Conservation (phyloP, 2,888 invertebrate species). For the Myathropa florea region DNA sequence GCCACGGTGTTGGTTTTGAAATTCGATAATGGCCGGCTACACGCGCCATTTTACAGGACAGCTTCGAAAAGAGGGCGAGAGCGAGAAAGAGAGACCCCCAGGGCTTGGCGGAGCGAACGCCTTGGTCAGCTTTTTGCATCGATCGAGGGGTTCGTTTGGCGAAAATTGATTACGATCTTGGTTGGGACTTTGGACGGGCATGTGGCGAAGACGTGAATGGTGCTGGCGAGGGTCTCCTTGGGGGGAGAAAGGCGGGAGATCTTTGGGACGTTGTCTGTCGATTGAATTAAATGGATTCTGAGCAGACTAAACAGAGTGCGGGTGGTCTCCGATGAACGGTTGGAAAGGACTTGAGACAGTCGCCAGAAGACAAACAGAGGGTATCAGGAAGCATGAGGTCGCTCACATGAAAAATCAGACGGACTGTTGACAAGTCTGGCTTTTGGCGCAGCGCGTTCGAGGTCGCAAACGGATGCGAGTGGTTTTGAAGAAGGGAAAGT, state of each 20-base stretch:
- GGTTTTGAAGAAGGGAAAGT: too few relatives aligned
- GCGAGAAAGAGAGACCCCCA: background rate
- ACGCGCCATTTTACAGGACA: constrained; percentile 33
- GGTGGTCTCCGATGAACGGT: background rate
- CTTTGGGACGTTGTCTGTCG: background rate
- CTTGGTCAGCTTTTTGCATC: background rate
- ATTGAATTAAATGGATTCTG: background rate
- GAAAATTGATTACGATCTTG: background rate
- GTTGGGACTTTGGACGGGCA: background rate
- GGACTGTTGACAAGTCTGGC: too few relatives aligned
- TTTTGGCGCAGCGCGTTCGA: too few relatives aligned
- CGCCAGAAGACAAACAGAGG: too few relatives aligned
- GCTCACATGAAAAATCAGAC: too few relatives aligned
- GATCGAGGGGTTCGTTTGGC: background rate
- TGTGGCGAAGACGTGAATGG: background rate
- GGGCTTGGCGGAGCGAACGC: background rate
- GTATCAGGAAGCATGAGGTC: too few relatives aligned
- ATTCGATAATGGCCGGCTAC: constrained; percentile 28
- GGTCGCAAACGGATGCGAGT: too few relatives aligned
- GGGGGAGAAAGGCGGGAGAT: background rate
- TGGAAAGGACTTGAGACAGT: background rate
- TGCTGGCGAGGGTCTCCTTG: background rate
- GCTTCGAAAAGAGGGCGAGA: background rate
- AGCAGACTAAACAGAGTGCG: background rate
- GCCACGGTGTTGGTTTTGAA: constrained; percentile 33